Evolutionary conservation across 2,888 invertebrate species (phyloP).

Genomic region (Nomada ferruginata): DNA sequence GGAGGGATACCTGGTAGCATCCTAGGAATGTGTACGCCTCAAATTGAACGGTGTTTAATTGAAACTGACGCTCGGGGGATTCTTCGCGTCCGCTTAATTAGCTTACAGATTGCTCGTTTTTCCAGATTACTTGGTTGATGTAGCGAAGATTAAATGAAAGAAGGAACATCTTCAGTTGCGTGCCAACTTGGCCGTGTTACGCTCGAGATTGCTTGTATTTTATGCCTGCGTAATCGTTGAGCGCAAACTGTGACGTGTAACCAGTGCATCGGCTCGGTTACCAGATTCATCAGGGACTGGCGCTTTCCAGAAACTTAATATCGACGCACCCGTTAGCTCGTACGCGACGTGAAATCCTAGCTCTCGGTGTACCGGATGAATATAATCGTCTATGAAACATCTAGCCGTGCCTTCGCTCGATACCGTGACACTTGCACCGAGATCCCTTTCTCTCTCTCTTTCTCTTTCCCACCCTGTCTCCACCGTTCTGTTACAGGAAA

Average conservation of each 20-base stretch:
- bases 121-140: neutral
- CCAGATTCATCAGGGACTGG: conserved; percentile 2
- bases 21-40: conserved; percentile 23
- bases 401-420: conserved; percentile 54
- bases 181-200: too few species aligned
- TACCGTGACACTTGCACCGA: conserved; percentile 49
- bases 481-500: conserved; percentile 48
- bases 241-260: neutral
- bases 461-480: neutral
- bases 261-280: conserved; percentile 19
- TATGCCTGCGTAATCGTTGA: neutral
- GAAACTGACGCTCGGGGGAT: conserved; percentile 15
- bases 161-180: neutral
- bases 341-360: conserved; percentile 51
- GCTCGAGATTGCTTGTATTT: too few species aligned
- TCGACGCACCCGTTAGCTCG: conserved; percentile 44
- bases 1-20: conserved; percentile 4
- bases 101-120: conserved; percentile 5
- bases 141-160: neutral
- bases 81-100: conserved; percentile 38
- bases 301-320: conserved; percentile 57
- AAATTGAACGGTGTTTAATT: conserved; percentile 40
- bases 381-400: conserved; percentile 55
- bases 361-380: conserved; percentile 30
- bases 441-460: neutral